phyloP scores from a whole-genome alignment of 2,888 invertebrate genomes.

The Heteropelma amictum region DNA sequence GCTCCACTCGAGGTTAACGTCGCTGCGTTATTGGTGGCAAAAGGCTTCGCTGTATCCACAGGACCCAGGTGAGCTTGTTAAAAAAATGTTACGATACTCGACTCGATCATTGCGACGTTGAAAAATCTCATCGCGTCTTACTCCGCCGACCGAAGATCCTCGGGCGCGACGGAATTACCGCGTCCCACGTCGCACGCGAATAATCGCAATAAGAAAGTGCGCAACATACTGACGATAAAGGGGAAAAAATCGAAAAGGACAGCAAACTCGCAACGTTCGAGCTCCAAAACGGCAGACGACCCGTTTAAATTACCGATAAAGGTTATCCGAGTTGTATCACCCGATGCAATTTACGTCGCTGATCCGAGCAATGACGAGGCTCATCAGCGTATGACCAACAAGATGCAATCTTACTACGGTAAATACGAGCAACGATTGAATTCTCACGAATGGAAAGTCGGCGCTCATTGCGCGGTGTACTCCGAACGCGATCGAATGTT shows the following conservation, averaged over 20 bases:
- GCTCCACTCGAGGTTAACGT: constrained; percentile 73
- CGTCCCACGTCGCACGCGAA: not conserved
- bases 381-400: constrained; percentile 78
- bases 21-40: constrained; percentile 79
- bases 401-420: constrained; percentile 80
- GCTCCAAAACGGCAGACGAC: constrained; percentile 57
- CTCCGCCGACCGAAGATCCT: constrained; percentile 14
- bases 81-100: not conserved
- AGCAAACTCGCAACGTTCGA: not conserved
- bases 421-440: constrained; percentile 61
- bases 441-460: constrained; percentile 78
- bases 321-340: constrained; percentile 79
- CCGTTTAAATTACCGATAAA: constrained; percentile 79
- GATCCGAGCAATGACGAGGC: constrained; percentile 78
- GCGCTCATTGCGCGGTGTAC: constrained; percentile 79
- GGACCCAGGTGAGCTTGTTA: constrained; percentile 78
- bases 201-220: not conserved
- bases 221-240: constrained; percentile 10
- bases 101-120: not conserved
- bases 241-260: not conserved
- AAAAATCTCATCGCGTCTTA: not conserved
- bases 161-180: not conserved
- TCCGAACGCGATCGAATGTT: constrained; percentile 80
- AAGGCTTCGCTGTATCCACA: constrained; percentile 78
- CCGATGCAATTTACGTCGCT: constrained; percentile 82